Conservation (phyloP, 30 jellyfish, hydroid and myxozoan genomes). For the Pseudorhiza aurosa region DNA sequence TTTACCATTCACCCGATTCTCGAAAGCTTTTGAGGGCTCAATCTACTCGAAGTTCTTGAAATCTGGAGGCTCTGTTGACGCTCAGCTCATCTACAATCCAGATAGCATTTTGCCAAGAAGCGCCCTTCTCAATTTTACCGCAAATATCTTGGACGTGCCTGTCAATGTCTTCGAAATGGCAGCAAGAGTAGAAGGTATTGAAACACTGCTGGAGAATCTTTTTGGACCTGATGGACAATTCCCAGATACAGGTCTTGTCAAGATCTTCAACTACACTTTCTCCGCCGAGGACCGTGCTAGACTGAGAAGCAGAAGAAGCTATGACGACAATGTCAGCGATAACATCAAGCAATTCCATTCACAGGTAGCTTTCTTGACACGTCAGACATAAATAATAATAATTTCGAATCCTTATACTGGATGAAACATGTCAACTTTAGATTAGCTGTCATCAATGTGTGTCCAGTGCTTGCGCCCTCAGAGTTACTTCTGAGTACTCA, state of each 20-base stretch:
- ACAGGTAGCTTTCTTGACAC: constrained; percentile 21
- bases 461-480: too few relatives aligned
- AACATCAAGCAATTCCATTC: constrained; percentile 61
- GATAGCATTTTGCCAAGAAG: constrained; percentile 92
- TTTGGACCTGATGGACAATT: constrained; percentile 90
- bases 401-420: too few relatives aligned
- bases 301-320: constrained; percentile 45
- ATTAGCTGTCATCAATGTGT: too few relatives aligned
- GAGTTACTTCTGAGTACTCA: too few relatives aligned
- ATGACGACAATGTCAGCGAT: constrained; percentile 32
- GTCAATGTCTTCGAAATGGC: constrained; percentile 89
- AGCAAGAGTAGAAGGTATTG: constrained; percentile 91
- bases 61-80: constrained; percentile 92
- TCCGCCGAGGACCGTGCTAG: constrained; percentile 59
- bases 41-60: constrained; percentile 60
- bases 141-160: constrained; percentile 85
- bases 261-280: constrained; percentile 68
- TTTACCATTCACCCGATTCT: constrained; percentile 77
- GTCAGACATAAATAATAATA: too few relatives aligned
- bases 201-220: constrained; percentile 83
- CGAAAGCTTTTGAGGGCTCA: constrained; percentile 91
- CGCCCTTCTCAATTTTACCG: constrained; percentile 89
- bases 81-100: constrained; percentile 90
- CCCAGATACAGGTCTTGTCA: constrained; percentile 73
- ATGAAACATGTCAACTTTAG: too few relatives aligned